A percentile compares a stretch with the other conserved stretches of the same genome.
These are phyloP conservation scores for Phoenicopterus ruber DNA, from an alignment of 2,113 vertebrate species.

Conservation along the genomic window DNA sequence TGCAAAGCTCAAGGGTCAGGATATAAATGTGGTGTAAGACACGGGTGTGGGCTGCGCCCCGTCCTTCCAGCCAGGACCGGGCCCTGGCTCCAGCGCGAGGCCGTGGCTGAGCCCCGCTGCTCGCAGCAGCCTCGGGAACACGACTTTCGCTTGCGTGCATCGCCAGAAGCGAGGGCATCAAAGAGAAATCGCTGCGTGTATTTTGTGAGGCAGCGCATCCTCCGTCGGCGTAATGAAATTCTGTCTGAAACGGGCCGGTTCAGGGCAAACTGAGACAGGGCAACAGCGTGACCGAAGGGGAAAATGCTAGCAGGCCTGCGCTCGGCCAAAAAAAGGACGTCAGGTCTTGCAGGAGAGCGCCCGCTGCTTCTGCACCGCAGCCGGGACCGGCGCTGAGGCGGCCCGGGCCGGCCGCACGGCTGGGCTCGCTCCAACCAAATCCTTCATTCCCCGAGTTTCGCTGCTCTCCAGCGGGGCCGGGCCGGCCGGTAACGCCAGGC, in stretches of 20 bases:
- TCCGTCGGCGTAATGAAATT: accelerated
- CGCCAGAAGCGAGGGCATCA: too few species aligned
- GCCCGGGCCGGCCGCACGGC: accelerated
- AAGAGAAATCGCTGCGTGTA: accelerated
- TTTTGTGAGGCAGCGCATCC: background rate
- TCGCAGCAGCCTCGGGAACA: too few species aligned
- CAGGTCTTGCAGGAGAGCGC: accelerated
- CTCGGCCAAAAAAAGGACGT: too few species aligned
- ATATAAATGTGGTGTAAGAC: accelerated
- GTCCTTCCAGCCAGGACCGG: accelerated
- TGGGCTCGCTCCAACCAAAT: accelerated
- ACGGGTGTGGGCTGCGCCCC: accelerated
- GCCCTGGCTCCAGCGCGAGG: too few species aligned
- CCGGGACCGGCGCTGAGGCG: accelerated
- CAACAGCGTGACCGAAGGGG: accelerated
- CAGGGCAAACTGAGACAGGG: background rate
- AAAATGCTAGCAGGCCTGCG: accelerated
- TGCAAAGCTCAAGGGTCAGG: accelerated
- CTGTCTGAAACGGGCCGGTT: accelerated
- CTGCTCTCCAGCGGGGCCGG: too few species aligned
- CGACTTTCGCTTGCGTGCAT: accelerated
- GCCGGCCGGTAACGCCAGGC: too few species aligned
- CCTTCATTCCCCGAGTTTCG: background rate
- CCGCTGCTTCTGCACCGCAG: accelerated
- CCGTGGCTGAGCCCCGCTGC: accelerated